Evolutionary conservation across 2,113 vertebrate genomes (phyloP), one percentile per base, ranked within the genome.

Genomic region (Scomber scombrus): DNA sequence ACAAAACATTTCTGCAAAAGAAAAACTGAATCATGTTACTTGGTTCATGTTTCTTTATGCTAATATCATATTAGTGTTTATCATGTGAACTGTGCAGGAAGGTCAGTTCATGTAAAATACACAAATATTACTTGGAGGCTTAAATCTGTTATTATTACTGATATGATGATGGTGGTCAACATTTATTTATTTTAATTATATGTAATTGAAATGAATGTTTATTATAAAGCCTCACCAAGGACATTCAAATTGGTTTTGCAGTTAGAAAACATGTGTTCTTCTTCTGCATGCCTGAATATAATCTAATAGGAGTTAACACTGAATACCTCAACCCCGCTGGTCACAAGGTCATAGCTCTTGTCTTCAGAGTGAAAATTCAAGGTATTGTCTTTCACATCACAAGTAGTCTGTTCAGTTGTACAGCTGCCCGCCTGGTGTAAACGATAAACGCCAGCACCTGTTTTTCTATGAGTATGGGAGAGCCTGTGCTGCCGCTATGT

Each of bases 331-430:
- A 64, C 40, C 34, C 19, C 47, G 29, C 75, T 54, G 75, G 70
- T 76, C 72, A 76, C 77, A 70, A 79, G 84, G 85, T 89, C 86
- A 80, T 21, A 43, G 71, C 82, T 85, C 74, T 88, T 61, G 80
- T 83, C 65, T 86, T 73, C 19, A 52, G 60, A 78, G 83, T 72
- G 83, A 81, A 85, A 89, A 87, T 88, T 88, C 63, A 62, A 68
- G 23, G 81, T 90, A 93, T 94, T 93, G 89, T 94, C 87, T 93
- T 93, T 89, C 92, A 86, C 69, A 60, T 89, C 66, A 70, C 47
- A 78, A 85, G 88, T 67, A 54, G 56, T 51, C 63, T 19, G 60
- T 14, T 78, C 49, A 50, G 69, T 73, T 80, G 69, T 75, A 64
- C 89, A 91, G 88, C 89, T 92, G 91, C 51, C 83, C 19, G 64